Evolutionary conservation across 2,888 invertebrate species (phyloP).

Genomic region (Eucera pruinosa): DNA sequence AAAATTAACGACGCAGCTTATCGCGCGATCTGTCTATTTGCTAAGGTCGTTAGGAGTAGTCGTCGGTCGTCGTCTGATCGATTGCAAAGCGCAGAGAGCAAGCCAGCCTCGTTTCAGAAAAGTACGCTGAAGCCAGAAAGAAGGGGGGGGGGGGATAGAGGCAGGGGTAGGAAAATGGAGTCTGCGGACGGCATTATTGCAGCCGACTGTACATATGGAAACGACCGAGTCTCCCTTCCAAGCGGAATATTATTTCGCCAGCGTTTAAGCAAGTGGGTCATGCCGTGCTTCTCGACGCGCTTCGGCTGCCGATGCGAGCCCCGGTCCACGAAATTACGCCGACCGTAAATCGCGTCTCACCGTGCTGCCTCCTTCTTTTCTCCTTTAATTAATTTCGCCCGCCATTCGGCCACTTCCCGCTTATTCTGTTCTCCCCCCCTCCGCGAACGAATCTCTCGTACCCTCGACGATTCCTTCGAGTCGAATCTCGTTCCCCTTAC

Average conservation of each 20-base stretch:
- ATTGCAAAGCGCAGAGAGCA: slow-evolving; percentile 36
- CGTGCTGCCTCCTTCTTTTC: not conserved
- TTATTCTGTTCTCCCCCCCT: not conserved
- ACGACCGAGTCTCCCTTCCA: slow-evolving; percentile 57
- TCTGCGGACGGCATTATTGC: slow-evolving; percentile 55
- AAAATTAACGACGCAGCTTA: slow-evolving; percentile 25
- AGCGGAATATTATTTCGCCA: slow-evolving; percentile 70
- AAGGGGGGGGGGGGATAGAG: too few species aligned
- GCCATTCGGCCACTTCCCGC: slow-evolving; percentile 9
- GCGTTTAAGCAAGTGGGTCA: slow-evolving; percentile 73
- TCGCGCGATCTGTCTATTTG: slow-evolving; percentile 22
- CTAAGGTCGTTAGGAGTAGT: slow-evolving; percentile 28
- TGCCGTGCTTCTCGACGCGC: slow-evolving; percentile 57
- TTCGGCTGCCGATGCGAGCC: slow-evolving; percentile 53
- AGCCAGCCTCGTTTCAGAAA: slow-evolving; percentile 51
- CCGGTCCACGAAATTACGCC: slow-evolving; percentile 54
- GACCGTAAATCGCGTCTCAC: slow-evolving; percentile 32
- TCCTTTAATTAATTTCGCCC: slow-evolving; percentile 5
- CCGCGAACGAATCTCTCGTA: not conserved
- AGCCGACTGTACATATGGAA: slow-evolving; percentile 53
- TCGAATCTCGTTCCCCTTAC: not conserved
- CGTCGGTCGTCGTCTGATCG: slow-evolving; percentile 38
- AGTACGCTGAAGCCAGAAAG: too few species aligned
- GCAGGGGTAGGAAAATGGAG: slow-evolving; percentile 44
- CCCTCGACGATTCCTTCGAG: not conserved